Base-by-base conservation (phyloP, 1,140 invertebrate genomes). In the Drosophila orena region DNA sequence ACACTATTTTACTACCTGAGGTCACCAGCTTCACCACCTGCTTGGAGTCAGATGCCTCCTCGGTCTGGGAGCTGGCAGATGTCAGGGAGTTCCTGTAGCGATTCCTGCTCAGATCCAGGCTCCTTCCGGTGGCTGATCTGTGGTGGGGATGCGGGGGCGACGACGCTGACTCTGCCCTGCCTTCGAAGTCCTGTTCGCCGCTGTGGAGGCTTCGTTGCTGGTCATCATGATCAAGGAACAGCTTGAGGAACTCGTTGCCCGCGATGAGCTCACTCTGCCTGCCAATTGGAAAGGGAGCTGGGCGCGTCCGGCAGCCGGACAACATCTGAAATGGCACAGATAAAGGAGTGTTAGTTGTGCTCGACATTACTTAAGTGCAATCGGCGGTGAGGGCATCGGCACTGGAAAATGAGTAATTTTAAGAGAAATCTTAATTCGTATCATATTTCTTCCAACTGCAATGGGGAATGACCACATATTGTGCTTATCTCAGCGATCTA, bases 161-260 rank as follows among this genome's bases (percentile, higher is more conserved):
- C 14, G 59, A 38, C 0, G 54, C 43, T 20, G 77, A 52, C 24
- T 69, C 75, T 11, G 42, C 59, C 14, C 64, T 47, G 6, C 74
- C 75, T 57, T 77, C 79, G 54, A 71, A 66, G 8, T 79, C 71
- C 59, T 71, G 68, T 12, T 79, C 90, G 1, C 65, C 71, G 57
- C 86, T 91, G 56, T 85, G 79, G 30, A 91, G 53, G 24, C 68
- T 88, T 15, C 90, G 79, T 20, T 91, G 90, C 59, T 88, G 76
- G 37, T 89, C 80, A 35, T 91, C 80, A 34, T 86, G 85, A 17
- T 90, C 84, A 52, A 92, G 73, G 15, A 92, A 89, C 40, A 92
- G 68, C 65, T 92, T 92, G 11, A 92, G 81, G 62, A 92, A 92
- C 75, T 92, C 91, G 78, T 90, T 92, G 52, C 91, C 91, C 30